A percentile compares a stretch with the other conserved stretches of the same genome.
phyloP scores from a whole-genome alignment of 2,888 invertebrate genomes.

The Lycaena phlaeas region DNA sequence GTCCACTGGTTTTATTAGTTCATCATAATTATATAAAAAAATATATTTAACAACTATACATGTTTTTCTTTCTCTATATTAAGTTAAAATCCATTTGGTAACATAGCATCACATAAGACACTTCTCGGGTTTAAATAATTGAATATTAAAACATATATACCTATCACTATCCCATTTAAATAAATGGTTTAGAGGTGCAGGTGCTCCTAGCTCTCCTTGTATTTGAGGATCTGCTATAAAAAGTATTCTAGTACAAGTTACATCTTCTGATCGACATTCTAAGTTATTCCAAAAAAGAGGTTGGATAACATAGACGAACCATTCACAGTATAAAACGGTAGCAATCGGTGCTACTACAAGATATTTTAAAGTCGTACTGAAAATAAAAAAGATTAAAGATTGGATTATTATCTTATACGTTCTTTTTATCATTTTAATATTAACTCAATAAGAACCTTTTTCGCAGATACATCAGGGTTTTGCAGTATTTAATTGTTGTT shows the following conservation, averaged over 20 bases:
- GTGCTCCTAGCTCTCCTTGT: slow-evolving; percentile 84
- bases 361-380: slow-evolving; percentile 45
- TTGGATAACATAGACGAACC: slow-evolving; percentile 60
- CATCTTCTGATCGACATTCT: slow-evolving; percentile 46
- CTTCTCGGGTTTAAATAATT: no score
- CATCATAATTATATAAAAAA: no score
- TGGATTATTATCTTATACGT: background rate
- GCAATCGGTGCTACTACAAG: slow-evolving; percentile 34
- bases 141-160: no score
- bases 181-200: slow-evolving; percentile 77
- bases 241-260: slow-evolving; percentile 76
- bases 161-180: slow-evolving; percentile 92
- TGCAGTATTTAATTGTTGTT: background rate
- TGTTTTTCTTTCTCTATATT: no score
- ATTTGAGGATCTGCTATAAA: slow-evolving; percentile 95
- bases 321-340: slow-evolving; percentile 68
- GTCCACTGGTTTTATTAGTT: no score
- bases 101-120: no score
- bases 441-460: slow-evolving; percentile 28
- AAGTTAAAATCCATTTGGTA: no score
- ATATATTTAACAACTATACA: no score
- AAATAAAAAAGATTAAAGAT: slow-evolving; percentile 17
- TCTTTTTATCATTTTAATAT: background rate
- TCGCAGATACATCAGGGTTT: slow-evolving; percentile 32
- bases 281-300: slow-evolving; percentile 53